Conservation (phyloP, 2,888 invertebrate genomes). For the Baronia brevicornis region DNA sequence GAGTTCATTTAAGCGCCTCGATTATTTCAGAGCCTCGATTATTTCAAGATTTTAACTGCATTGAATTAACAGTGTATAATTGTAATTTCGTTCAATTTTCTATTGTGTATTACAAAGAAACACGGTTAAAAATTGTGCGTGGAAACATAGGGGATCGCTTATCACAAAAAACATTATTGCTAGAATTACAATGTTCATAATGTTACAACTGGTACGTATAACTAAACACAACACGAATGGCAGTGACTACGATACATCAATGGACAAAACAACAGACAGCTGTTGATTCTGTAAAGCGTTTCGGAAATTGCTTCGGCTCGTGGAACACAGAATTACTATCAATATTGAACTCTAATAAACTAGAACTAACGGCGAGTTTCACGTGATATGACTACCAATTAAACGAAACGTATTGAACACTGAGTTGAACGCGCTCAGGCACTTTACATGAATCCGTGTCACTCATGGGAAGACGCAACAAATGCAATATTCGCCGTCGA, state of each 20-base stretch:
- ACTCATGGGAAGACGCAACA: not conserved
- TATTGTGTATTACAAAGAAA: too few species aligned
- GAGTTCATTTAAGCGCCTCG: too few species aligned
- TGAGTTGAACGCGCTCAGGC: conserved; percentile 42
- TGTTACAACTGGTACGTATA: conserved; percentile 8
- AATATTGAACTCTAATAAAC: conserved; percentile 41
- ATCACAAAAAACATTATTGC: conserved; percentile 69
- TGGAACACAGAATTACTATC: conserved; percentile 33
- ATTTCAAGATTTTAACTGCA: too few species aligned
- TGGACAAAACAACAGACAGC: conserved; percentile 35
- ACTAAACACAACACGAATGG: conserved; percentile 45
- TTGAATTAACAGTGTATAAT: too few species aligned
- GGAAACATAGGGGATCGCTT: conserved; percentile 40
- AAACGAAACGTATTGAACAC: conserved; percentile 57
- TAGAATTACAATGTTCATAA: conserved; percentile 45
- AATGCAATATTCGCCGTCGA: too few species aligned
- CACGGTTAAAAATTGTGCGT: conserved; percentile 42
- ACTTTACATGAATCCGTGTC: conserved; percentile 34
- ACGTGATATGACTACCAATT: conserved; percentile 53
- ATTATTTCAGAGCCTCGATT: too few species aligned
- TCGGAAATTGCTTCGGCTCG: conserved; percentile 31
- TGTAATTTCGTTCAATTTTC: too few species aligned
- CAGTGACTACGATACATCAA: conserved; percentile 37
- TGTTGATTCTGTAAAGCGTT: conserved; percentile 47
- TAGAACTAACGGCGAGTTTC: conserved; percentile 42